Evolutionary conservation across 2,888 invertebrate species (phyloP).

Genomic region (Acleris holmiana): DNA sequence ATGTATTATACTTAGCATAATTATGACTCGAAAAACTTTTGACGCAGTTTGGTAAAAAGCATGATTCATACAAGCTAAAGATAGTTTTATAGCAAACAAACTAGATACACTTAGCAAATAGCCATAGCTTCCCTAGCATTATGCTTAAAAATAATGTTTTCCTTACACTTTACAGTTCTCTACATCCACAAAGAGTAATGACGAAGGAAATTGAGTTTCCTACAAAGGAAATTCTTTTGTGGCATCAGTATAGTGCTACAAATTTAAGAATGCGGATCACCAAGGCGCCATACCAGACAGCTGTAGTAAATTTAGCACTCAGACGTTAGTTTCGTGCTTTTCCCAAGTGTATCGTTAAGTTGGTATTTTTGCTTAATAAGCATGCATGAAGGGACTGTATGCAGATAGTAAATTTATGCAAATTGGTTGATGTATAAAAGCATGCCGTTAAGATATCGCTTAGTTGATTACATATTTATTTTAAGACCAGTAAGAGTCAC

Average conservation of each 20-base stretch:
- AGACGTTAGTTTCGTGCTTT: neutral
- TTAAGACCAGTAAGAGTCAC: neutral
- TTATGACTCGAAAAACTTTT: too few relatives aligned
- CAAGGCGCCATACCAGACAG: neutral
- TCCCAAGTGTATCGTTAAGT: conserved; percentile 1
- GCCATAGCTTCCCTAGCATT: neutral
- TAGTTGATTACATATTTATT: neutral
- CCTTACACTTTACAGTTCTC: conserved; percentile 16
- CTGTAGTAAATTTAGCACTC: neutral
- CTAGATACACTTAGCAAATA: too few relatives aligned
- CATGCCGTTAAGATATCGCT: neutral
- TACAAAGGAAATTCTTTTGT: conserved; percentile 42
- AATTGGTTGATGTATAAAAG: neutral
- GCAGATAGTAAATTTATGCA: neutral
- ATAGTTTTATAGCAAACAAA: too few relatives aligned
- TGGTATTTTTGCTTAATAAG: conserved; percentile 7
- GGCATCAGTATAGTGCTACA: conserved; percentile 19
- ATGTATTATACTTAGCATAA: too few relatives aligned
- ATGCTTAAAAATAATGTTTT: conserved; percentile 25
- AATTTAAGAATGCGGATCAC: conserved; percentile 25
- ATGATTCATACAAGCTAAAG: too few relatives aligned
- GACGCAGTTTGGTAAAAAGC: too few relatives aligned
- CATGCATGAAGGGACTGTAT: conserved; percentile 6
- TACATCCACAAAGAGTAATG: conserved; percentile 60
- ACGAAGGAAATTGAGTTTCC: conserved; percentile 59